phyloP scores from a whole-genome alignment of 2,888 invertebrate species.

The Blomia tropicalis region DNA sequence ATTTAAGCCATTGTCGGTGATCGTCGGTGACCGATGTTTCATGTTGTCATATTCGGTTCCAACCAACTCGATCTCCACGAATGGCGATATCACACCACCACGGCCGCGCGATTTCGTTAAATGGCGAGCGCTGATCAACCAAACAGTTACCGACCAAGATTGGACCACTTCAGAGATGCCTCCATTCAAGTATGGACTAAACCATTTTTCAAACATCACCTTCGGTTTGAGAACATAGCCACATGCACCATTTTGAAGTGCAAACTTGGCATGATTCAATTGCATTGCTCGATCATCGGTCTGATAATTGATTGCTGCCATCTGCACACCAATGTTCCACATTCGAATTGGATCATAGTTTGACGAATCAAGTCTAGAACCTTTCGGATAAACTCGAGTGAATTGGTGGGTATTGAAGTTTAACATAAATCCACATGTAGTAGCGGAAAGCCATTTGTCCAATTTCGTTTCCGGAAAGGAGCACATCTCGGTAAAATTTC shows the following conservation, averaged over 20 bases:
- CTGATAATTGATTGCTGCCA: slow-evolving; percentile 95
- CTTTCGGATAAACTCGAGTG: slow-evolving; percentile 75
- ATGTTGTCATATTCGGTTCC: slow-evolving; percentile 73
- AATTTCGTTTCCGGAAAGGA: slow-evolving; percentile 93
- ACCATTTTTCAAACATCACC: slow-evolving; percentile 64
- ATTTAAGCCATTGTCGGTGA: slow-evolving; percentile 81
- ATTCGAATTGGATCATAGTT: slow-evolving; percentile 87
- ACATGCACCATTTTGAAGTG: slow-evolving; percentile 68
- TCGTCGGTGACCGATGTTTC: slow-evolving; percentile 66
- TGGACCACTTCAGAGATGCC: not conserved
- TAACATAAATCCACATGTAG: slow-evolving; percentile 31
- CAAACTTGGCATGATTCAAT: slow-evolving; percentile 75
- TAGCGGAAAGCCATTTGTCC: slow-evolving; percentile 59
- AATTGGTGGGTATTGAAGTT: slow-evolving; percentile 48
- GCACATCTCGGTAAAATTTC: slow-evolving; percentile 65
- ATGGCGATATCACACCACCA: slow-evolving; percentile 57
- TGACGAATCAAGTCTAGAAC: slow-evolving; percentile 84
- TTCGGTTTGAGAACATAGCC: slow-evolving; percentile 82
- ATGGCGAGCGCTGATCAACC: not conserved
- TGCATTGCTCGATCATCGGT: slow-evolving; percentile 90
- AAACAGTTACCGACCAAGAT: not conserved
- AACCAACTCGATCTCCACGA: slow-evolving; percentile 73
- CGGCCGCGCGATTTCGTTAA: not conserved
- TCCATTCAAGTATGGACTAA: slow-evolving; percentile 12
- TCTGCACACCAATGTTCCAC: slow-evolving; percentile 91